Percentiles rank a stretch among this genome's conserved stretches.
Conservation (phyloP, 2,888 invertebrate species). For the Clanis bilineata region DNA sequence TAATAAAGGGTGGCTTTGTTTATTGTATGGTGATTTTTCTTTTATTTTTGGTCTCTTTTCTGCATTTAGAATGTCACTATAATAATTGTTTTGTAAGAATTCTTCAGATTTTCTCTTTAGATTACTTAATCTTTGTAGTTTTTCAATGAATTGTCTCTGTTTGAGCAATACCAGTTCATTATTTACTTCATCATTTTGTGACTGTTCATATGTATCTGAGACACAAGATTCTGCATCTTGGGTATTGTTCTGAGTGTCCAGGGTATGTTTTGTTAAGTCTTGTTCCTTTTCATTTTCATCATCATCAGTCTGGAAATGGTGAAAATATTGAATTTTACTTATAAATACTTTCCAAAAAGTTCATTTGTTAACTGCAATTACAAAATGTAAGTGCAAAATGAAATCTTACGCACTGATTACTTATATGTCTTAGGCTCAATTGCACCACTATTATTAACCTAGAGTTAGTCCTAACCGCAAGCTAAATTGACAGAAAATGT, state of each 20-base stretch:
- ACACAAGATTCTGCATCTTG: slow-evolving; percentile 58
- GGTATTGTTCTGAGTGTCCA: slow-evolving; percentile 52
- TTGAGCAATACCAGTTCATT: slow-evolving; percentile 61
- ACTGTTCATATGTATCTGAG: slow-evolving; percentile 57
- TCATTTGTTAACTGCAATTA: too few relatives aligned
- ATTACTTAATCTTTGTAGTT: slow-evolving; percentile 68
- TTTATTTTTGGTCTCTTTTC: slow-evolving; percentile 71
- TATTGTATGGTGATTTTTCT: slow-evolving; percentile 58
- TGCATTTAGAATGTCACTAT: slow-evolving; percentile 56
- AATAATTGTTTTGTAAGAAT: slow-evolving; percentile 70
- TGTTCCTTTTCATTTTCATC: slow-evolving; percentile 62
- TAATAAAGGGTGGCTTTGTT: slow-evolving; percentile 50
- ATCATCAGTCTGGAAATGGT: slow-evolving; percentile 62
- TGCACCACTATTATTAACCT: too few relatives aligned
- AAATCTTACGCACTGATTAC: too few relatives aligned
- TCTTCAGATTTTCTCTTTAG: slow-evolving; percentile 77
- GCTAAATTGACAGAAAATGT: too few relatives aligned
- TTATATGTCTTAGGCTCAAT: too few relatives aligned
- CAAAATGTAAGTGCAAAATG: too few relatives aligned
- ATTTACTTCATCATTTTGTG: slow-evolving; percentile 51
- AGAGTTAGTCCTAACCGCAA: too few relatives aligned
- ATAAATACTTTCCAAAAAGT: too few relatives aligned
- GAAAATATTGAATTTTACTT: neutral
- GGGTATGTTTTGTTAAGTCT: slow-evolving; percentile 57
- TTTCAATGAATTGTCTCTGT: slow-evolving; percentile 72